Evolutionary conservation across 2,888 invertebrate species (phyloP), one percentile per base, ranked within the genome.

Genomic region (Rambutsinella grinnellia): DNA sequence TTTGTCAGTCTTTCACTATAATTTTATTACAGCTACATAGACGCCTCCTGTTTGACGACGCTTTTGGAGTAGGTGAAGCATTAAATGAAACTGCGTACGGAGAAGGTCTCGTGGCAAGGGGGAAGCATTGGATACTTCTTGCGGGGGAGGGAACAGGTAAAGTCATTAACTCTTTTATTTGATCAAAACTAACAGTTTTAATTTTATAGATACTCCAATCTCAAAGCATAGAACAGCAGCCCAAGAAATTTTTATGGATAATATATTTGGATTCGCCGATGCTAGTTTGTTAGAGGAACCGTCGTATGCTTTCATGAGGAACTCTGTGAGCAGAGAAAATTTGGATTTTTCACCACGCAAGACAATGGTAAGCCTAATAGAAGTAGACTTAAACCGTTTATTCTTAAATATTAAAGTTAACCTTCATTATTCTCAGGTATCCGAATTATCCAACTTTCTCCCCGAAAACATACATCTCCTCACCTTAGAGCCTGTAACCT

Each of bases 31-130:
- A 82, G 81, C 57, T 96, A 1, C 98, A 99, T 85, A 90, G 99
- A 66, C 89, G 96, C 54, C 87, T 95, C 24, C 85, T 96, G 0
- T 89, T 90, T 67, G 99, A 99, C 84, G 99, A 99, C 86, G 93
- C 92, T 0, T 95, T 96, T 84, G 99, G 99, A 0, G 97, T 99
- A 0, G 94, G 90, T 0, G 98, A 99, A 87, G 91, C 96, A 0
- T 86, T 99, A 0, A 94, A 97, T 85, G 99, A 99, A 87, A 89
- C 90, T 0, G 92, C 90, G 0, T 91, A 88, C 71, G 84, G 83
- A 13, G 61, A 27, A 5, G 84, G 84, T 8, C 70, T 83, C 0
- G 83, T 83, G 2, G 78, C 75, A 3, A 58, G 81, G 27, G 79
- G 79, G 51, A 83, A 77, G 19, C 82, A 82, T 53, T 82, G 83